These are phyloP conservation scores for Rhincodon typus DNA, from an alignment of 2,797 vertebrate genomes.

Conservation along the genomic window DNA sequence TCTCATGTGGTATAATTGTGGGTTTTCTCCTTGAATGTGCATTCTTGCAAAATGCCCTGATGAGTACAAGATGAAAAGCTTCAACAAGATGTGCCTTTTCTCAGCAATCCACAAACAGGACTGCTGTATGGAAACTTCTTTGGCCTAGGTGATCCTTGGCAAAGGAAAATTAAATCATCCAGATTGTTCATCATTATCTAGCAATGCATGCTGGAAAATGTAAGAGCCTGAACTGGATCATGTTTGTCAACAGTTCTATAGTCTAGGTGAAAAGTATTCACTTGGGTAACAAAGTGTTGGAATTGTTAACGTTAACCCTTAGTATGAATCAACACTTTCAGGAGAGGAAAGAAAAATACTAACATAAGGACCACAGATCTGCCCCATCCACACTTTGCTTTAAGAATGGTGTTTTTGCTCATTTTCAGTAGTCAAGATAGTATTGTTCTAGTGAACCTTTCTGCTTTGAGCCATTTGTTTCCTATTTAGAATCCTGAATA, in stretches of 20 bases:
- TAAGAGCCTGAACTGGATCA: neutral
- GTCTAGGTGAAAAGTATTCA: neutral
- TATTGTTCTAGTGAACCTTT: neutral
- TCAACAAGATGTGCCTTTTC: no score
- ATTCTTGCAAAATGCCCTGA: no score
- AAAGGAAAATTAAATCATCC: neutral
- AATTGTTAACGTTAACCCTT: neutral
- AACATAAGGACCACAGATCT: neutral
- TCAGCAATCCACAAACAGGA: neutral
- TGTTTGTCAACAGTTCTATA: neutral
- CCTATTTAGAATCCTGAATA: neutral
- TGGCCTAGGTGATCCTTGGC: no score
- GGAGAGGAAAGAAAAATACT: neutral
- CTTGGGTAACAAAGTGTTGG: neutral
- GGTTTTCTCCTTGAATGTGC: no score
- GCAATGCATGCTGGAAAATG: neutral
- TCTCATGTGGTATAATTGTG: no score
- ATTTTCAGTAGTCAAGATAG: neutral
- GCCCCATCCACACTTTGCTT: neutral
- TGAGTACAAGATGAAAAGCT: no score
- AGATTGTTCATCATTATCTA: neutral
- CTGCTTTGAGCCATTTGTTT: neutral
- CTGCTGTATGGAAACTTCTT: neutral
- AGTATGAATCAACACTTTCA: neutral
- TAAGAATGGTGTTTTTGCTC: neutral